phyloP scores from a whole-genome alignment of 2,888 invertebrate genomes.

The Oegoconia quadripuncta region DNA sequence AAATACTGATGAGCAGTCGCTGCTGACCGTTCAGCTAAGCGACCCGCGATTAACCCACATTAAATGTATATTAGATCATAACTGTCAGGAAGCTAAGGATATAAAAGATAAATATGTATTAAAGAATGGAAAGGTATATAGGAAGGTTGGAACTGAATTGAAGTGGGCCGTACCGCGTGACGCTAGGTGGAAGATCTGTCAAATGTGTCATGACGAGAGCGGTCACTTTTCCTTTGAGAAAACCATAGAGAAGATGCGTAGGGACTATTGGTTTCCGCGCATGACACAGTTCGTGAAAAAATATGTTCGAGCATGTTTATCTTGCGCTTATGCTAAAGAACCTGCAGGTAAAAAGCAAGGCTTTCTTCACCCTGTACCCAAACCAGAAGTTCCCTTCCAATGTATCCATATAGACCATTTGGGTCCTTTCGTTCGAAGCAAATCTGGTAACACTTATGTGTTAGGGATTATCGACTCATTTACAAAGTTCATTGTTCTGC shows the following conservation, averaged over 20 bases:
- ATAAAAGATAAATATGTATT: conserved; percentile 1
- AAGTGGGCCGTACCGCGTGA: conserved; percentile 9
- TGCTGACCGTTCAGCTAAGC: conserved; percentile 10
- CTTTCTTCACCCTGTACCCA: conserved; percentile 10
- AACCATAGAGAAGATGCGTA: conserved; percentile 13
- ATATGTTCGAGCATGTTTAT: conserved; percentile 11
- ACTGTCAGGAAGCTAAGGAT: conserved; percentile 1
- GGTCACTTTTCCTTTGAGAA: conserved; percentile 18
- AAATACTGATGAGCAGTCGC: background rate
- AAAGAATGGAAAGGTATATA: conserved; percentile 3
- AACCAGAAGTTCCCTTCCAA: conserved; percentile 10
- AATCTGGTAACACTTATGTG: too few relatives aligned
- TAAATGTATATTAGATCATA: conserved; percentile 12
- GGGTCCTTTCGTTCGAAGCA: too few relatives aligned
- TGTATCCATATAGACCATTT: conserved; percentile 17
- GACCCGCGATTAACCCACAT: conserved; percentile 9
- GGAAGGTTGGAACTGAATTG: background rate
- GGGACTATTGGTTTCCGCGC: conserved; percentile 18
- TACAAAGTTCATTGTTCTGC: conserved; percentile 14
- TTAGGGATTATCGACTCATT: conserved; percentile 19
- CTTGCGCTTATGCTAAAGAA: conserved; percentile 6
- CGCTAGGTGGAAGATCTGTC: conserved; percentile 6
- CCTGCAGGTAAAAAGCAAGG: conserved; percentile 1
- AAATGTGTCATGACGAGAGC: conserved; percentile 14
- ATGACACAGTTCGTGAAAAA: conserved; percentile 11